Evolutionary conservation across 35 echinoderm and acorn worm genomes (phyloP).

Genomic region (Diadema setosum): DNA sequence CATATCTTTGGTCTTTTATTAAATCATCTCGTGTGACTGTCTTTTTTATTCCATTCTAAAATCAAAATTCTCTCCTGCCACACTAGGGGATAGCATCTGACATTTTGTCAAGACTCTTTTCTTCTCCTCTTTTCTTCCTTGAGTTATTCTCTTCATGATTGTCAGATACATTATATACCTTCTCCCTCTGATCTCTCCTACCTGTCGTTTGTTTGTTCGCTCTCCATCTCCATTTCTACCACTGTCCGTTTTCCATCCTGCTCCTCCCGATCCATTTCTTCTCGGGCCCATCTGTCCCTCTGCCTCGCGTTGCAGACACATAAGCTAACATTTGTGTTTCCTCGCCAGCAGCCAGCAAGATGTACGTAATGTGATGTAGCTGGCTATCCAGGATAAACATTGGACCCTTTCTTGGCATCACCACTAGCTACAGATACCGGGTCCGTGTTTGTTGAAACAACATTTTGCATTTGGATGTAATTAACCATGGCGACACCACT

Average conservation of each 20-base stretch:
- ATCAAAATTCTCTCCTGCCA: too few relatives aligned
- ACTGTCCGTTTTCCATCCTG: neutral
- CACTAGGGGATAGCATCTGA: too few relatives aligned
- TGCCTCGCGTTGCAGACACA: neutral
- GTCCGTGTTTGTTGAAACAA: neutral
- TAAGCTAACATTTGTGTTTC: neutral
- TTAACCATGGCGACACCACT: neutral
- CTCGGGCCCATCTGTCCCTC: neutral
- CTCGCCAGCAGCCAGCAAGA: neutral
- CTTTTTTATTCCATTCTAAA: too few relatives aligned
- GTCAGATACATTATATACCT: neutral
- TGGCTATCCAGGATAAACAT: neutral
- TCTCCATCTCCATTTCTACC: neutral
- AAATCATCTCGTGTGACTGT: too few relatives aligned
- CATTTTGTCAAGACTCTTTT: too few relatives aligned
- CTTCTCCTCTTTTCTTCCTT: neutral
- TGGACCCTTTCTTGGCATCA: neutral
- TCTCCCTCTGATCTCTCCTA: neutral
- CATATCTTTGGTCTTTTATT: too few relatives aligned
- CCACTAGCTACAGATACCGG: neutral
- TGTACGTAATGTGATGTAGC: neutral
- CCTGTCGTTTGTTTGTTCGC: neutral
- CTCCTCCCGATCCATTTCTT: neutral
- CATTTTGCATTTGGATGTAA: neutral
- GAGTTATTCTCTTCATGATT: neutral